phyloP scores from a whole-genome alignment of 1,140 invertebrate genomes.

The Drosophila lini region DNA sequence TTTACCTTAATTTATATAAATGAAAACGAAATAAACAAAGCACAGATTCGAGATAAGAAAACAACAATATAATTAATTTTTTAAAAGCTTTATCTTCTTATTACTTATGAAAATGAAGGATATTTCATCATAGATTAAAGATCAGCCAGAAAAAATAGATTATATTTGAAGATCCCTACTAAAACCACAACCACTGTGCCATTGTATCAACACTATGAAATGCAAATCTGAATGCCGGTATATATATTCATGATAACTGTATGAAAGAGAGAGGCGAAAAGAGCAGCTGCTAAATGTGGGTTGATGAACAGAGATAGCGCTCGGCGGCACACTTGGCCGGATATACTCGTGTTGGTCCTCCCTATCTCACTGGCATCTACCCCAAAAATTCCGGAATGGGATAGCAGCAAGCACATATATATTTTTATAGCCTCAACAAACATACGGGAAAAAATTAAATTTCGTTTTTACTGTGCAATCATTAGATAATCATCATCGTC shows the following conservation, averaged over 20 bases:
- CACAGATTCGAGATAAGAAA: not conserved
- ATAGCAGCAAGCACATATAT: slow-evolving; percentile 33
- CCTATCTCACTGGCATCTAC: slow-evolving; percentile 12
- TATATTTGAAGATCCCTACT: not conserved
- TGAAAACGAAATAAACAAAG: not conserved
- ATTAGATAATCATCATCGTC: slow-evolving; percentile 75
- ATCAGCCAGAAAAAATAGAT: not conserved
- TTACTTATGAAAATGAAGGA: no score
- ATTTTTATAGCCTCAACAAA: slow-evolving; percentile 73
- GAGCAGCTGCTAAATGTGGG: slow-evolving; percentile 44
- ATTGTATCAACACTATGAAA: slow-evolving; percentile 57
- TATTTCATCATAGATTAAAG: not conserved
- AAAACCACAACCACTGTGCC: slow-evolving; percentile 38
- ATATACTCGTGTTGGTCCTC: slow-evolving; percentile 14
- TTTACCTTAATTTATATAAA: not conserved
- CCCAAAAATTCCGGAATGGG: slow-evolving; percentile 7
- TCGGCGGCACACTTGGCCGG: slow-evolving; percentile 37
- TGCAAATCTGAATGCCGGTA: slow-evolving; percentile 58
- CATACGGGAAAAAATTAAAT: slow-evolving; percentile 54
- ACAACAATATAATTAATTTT: no score
- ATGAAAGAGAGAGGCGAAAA: slow-evolving; percentile 13
- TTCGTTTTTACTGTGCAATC: slow-evolving; percentile 76
- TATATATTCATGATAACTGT: slow-evolving; percentile 53
- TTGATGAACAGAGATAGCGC: slow-evolving; percentile 16
- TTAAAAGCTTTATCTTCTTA: no score